Evolutionary conservation across 2,888 invertebrate species (phyloP), one percentile per base, ranked within the genome.

Genomic region (Tipula helvola): DNA sequence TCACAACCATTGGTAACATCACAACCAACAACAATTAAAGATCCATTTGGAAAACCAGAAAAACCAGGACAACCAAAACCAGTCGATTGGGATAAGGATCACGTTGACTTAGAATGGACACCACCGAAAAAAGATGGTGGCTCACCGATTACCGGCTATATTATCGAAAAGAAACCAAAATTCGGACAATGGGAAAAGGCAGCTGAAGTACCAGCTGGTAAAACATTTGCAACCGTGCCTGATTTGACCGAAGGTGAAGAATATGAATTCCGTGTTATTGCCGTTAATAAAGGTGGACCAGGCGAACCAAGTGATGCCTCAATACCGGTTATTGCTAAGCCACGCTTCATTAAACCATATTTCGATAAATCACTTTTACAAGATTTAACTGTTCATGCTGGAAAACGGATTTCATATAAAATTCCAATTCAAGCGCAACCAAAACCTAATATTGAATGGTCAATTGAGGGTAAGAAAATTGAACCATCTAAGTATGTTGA

Each of bases 381-480:
- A 90, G 98, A 99, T 91, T 94, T 99, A 89, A 96, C 95, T 41
- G 98, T 98, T 28, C 96, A 96, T 90, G 98, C 97, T 87, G 98
- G 99, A 88, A 97, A 98, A 90, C 96, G 97, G 87, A 97, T 99
- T 90, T 96, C 96, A 89, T 98, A 98, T 92, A 96, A 96, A 87
- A 95, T 99, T 87, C 98, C 99, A 36, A 97, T 99, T 89, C 96
- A 97, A 91, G 99, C 99, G 0, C 96, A 98, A 5, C 99, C 99
- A 0, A 95, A 96, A 89, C 99, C 99, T 1, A 96, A 94, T 28
- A 96, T 96, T 39, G 96, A 95, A 89, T 99, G 99, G 99, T 94
- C 95, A 88, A 94, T 96, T 89, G 96, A 98, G 91, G 97, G 96
- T 86, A 95, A 95, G 89, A 94, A 95, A 87, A 93, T 98, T 36